Percentiles rank a stretch among this genome's conserved stretches.
Evolutionary conservation across 2,888 invertebrate genomes (phyloP).

Genomic region (Troilus luridus): DNA sequence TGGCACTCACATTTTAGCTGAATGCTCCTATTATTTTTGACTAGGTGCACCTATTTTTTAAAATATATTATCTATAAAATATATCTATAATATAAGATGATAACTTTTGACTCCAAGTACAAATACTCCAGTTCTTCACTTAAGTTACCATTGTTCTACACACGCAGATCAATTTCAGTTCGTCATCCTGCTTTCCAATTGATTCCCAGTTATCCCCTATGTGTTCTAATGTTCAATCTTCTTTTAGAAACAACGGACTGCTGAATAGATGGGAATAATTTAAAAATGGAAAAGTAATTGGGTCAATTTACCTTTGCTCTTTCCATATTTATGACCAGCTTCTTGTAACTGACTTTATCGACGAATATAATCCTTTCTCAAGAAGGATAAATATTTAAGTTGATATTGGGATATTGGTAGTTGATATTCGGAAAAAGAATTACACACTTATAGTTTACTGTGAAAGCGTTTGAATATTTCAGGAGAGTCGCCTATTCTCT

Average conservation of each 20-base stretch:
- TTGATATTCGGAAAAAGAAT: constrained; percentile 11
- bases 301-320: neutral
- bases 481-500: constrained; percentile 5
- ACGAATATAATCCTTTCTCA: neutral
- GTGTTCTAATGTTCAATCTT: neutral
- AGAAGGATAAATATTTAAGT: constrained; percentile 4
- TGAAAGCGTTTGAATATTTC: constrained; percentile 30
- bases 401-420: too few relatives aligned
- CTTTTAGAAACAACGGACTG: neutral
- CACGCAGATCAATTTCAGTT: neutral
- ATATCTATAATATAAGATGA: too few relatives aligned
- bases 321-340: neutral
- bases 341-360: neutral
- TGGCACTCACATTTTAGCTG: too few relatives aligned
- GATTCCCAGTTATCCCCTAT: neutral
- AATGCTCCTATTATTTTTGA: too few relatives aligned
- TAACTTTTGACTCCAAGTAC: too few relatives aligned
- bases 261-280: neutral
- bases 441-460: constrained; percentile 21
- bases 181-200: neutral
- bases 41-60: too few relatives aligned
- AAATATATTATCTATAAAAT: too few relatives aligned
- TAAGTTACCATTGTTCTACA: neutral
- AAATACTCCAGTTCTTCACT: too few relatives aligned
- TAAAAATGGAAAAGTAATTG: neutral